Conservation (phyloP, 1,140 invertebrate species). For the Platyscapa corneri region DNA sequence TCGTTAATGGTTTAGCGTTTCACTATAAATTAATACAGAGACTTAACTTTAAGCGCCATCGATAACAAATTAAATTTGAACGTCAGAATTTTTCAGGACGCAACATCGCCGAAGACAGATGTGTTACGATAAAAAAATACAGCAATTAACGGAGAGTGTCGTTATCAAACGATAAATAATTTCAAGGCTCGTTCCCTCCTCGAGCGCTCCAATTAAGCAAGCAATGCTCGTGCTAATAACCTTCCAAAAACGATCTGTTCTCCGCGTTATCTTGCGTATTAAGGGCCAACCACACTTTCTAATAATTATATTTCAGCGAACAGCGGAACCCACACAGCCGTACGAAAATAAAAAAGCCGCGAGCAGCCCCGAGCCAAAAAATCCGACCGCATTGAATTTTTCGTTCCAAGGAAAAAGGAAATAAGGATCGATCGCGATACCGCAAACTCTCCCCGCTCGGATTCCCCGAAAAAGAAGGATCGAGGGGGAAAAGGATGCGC, state of each 20-base stretch:
- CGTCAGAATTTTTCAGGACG: background rate
- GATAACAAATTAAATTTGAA: background rate
- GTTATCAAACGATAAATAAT: background rate
- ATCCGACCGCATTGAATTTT: background rate
- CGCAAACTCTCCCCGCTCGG: background rate
- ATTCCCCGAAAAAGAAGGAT: slow-evolving; percentile 13
- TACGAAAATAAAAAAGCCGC: background rate
- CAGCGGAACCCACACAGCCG: background rate
- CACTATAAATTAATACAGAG: too few relatives aligned
- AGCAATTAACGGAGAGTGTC: background rate
- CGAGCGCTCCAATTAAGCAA: background rate
- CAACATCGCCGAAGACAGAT: background rate
- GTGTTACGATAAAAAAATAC: background rate
- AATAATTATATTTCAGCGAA: slow-evolving; percentile 3
- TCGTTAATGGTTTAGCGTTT: too few relatives aligned
- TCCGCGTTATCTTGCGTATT: background rate
- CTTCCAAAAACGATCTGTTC: background rate
- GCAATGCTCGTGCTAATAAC: slow-evolving; percentile 8
- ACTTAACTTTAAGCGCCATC: background rate
- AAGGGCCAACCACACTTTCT: background rate
- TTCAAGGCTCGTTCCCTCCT: background rate
- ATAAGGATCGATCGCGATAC: slow-evolving; percentile 16
- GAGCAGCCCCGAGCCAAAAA: background rate
- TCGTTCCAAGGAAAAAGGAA: background rate
- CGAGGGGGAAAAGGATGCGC: too few relatives aligned